These are phyloP conservation scores for Papilio xuthus DNA, from an alignment of 1,140 invertebrate species.

Conservation along the genomic window DNA sequence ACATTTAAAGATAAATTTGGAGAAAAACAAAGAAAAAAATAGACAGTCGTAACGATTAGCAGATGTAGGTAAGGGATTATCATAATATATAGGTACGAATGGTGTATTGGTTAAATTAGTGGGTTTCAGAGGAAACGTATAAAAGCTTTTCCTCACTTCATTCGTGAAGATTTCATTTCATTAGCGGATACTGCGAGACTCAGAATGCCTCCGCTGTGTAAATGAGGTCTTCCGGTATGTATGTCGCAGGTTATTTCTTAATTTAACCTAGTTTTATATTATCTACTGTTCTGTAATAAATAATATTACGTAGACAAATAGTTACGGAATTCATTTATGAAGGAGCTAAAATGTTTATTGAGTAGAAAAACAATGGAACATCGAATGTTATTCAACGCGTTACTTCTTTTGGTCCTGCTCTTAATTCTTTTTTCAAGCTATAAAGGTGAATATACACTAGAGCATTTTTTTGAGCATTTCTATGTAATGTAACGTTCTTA, in stretches of 20 bases:
- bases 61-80: constrained; percentile 2
- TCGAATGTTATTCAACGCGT: not conserved
- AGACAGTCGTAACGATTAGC: not conserved
- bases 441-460: too few relatives aligned
- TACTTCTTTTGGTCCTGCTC: not conserved
- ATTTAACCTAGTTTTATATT: not conserved
- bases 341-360: not conserved
- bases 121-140: not conserved
- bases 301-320: not conserved
- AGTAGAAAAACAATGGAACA: not conserved
- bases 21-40: too few relatives aligned
- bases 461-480: too few relatives aligned
- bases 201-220: constrained; percentile 8
- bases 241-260: not conserved
- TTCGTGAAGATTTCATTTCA: constrained; percentile 13
- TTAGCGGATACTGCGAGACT: not conserved
- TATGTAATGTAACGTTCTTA: too few relatives aligned
- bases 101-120: not conserved
- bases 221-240: not conserved
- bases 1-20: too few relatives aligned
- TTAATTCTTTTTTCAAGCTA: not conserved
- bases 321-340: not conserved
- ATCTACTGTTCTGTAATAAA: not conserved
- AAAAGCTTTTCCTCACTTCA: constrained; percentile 18
- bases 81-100: not conserved